Evolutionary conservation across 1,140 invertebrate species (phyloP).

Genomic region (Trypoxylus dichotomus): DNA sequence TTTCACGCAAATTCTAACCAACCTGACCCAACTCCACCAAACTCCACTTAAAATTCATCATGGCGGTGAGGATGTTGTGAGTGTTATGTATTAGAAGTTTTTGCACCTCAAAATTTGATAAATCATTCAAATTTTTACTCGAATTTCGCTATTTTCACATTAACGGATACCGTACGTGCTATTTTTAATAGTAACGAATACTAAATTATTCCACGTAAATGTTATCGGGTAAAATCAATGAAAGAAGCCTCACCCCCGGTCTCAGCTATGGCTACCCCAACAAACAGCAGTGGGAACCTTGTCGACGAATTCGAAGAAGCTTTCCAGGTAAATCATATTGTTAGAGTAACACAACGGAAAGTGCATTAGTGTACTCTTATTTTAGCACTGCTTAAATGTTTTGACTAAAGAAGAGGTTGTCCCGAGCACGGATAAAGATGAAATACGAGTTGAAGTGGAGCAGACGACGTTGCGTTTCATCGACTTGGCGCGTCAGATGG

Average conservation of each 20-base stretch:
- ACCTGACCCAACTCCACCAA: too few species aligned
- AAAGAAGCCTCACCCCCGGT: slow-evolving; percentile 52
- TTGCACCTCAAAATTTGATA: background rate
- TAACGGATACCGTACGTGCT: background rate
- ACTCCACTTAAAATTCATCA: too few species aligned
- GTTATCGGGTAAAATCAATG: slow-evolving; percentile 35
- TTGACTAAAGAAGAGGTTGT: slow-evolving; percentile 82
- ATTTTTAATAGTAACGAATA: background rate
- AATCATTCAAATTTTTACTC: background rate
- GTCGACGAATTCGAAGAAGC: slow-evolving; percentile 86
- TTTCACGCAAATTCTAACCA: too few species aligned
- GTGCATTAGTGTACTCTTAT: slow-evolving; percentile 42
- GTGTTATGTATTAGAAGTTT: background rate
- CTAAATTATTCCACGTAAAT: slow-evolving; percentile 20
- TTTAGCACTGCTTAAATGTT: slow-evolving; percentile 80
- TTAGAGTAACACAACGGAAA: background rate
- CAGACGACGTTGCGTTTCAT: slow-evolving; percentile 81
- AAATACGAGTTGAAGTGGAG: slow-evolving; percentile 83
- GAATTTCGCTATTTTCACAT: background rate
- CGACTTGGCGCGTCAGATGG: slow-evolving; percentile 88
- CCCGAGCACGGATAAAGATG: slow-evolving; percentile 76
- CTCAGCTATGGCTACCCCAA: slow-evolving; percentile 70
- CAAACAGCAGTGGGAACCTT: slow-evolving; percentile 77
- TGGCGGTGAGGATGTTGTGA: background rate
- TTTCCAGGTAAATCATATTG: slow-evolving; percentile 63